Conservation (phyloP, 1,140 invertebrate species). For the Condylostylus longicornis region DNA sequence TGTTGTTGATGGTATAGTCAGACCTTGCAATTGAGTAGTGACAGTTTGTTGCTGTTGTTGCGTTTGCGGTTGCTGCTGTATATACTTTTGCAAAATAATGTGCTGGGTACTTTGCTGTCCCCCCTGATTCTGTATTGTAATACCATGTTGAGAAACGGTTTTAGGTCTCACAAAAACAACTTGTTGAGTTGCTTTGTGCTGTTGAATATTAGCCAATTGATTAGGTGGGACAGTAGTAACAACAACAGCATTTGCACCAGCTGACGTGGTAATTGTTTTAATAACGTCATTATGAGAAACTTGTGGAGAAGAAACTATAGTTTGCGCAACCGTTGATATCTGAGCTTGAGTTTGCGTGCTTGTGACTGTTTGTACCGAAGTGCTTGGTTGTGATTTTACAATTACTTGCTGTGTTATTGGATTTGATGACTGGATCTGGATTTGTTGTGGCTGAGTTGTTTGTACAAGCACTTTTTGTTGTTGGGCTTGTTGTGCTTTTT, state of each 20-base stretch:
- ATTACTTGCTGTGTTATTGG: conserved; percentile 2
- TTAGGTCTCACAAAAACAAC: conserved; percentile 22
- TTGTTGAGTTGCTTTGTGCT: conserved; percentile 1
- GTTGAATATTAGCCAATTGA: neutral
- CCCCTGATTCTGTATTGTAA: conserved; percentile 3
- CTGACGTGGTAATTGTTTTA: conserved; percentile 2
- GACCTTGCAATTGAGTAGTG: neutral
- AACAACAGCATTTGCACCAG: neutral
- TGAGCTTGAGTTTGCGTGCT: neutral
- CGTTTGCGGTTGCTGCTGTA: conserved; percentile 9
- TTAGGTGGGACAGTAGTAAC: neutral
- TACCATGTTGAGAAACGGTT: conserved; percentile 9
- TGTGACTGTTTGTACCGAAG: neutral
- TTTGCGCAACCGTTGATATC: conserved; percentile 1
- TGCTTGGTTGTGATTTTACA: neutral
- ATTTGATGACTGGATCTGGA: neutral
- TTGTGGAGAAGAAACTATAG: too few species aligned
- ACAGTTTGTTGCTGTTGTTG: conserved; percentile 12
- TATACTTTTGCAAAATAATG: conserved; percentile 8
- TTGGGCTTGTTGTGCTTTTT: conserved; percentile 13
- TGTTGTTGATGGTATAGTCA: conserved; percentile 10
- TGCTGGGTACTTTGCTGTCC: conserved; percentile 2
- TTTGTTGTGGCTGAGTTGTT: neutral
- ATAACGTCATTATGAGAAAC: too few species aligned
- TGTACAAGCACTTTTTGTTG: too few species aligned